These are phyloP conservation scores for Megaceryle alcyon DNA, from an alignment of 2,797 vertebrate species.

Conservation along the genomic window DNA sequence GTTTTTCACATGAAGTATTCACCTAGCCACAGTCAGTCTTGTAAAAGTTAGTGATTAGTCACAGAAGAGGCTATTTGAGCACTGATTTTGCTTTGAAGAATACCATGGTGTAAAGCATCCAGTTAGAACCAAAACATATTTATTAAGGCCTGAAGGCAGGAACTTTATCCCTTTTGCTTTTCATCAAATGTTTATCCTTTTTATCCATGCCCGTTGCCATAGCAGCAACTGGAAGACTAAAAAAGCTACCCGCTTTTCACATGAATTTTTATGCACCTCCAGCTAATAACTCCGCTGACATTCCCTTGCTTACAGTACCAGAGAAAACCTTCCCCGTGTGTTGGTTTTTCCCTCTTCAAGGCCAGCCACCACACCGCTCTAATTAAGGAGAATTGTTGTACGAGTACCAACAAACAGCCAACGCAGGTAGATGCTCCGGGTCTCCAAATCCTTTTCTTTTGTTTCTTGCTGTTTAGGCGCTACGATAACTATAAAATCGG, in stretches of 20 bases:
- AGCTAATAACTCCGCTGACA: background rate
- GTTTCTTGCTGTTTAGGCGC: conserved; percentile 59
- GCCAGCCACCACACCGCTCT: background rate
- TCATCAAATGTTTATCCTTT: conserved; percentile 65
- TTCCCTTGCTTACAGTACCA: background rate
- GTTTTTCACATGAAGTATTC: background rate
- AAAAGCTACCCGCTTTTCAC: background rate
- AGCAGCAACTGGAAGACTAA: conserved; percentile 47
- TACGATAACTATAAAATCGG: conserved; percentile 80
- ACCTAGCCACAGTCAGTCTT: background rate
- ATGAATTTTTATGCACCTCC: conserved; percentile 20
- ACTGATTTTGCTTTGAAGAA: conserved; percentile 54
- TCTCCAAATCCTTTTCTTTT: background rate
- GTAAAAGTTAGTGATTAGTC: conserved; percentile 24
- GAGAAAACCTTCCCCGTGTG: background rate
- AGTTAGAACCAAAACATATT: conserved; percentile 46
- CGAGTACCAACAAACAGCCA: background rate
- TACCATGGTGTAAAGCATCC: background rate
- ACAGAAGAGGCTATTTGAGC: background rate
- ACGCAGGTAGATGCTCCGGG: background rate
- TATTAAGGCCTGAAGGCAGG: conserved; percentile 37
- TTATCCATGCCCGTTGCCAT: conserved; percentile 58
- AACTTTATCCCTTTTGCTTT: conserved; percentile 50
- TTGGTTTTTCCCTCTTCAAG: background rate
- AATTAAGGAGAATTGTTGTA: background rate